Evolutionary conservation across 1,140 invertebrate genomes (phyloP).

Genomic region (Macrocentrus cingulum): DNA sequence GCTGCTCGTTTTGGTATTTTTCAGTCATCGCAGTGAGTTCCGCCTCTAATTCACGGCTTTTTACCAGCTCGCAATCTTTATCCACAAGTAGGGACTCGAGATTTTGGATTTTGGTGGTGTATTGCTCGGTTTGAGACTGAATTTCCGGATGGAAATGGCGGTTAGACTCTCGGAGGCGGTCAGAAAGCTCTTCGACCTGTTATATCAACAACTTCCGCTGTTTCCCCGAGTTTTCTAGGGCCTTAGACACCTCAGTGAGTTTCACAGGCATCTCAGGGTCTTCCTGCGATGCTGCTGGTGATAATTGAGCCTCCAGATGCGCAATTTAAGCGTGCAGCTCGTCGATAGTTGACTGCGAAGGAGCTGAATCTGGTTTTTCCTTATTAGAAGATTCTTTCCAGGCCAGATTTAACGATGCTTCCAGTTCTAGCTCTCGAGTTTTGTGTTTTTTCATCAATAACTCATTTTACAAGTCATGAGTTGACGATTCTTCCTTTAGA

Average conservation of each 20-base stretch:
- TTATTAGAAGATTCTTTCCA: conserved; percentile 15
- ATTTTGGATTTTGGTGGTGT: conserved; percentile 15
- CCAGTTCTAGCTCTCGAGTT: conserved; percentile 26
- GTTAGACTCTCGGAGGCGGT: neutral
- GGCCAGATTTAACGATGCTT: conserved; percentile 23
- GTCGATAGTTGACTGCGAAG: conserved; percentile 13
- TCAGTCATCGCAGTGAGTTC: neutral
- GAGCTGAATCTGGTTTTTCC: neutral
- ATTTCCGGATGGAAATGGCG: neutral
- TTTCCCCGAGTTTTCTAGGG: conserved; percentile 12
- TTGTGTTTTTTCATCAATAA: conserved; percentile 24
- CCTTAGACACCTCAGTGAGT: conserved; percentile 15
- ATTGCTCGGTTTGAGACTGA: neutral
- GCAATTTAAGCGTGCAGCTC: conserved; percentile 10
- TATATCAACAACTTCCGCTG: neutral
- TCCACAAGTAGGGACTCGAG: conserved; percentile 9
- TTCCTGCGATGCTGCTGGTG: conserved; percentile 11
- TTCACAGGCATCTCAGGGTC: conserved; percentile 23
- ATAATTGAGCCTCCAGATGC: neutral
- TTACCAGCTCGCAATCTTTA: conserved; percentile 7
- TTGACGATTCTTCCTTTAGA: conserved; percentile 22
- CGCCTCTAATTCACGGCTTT: conserved; percentile 2
- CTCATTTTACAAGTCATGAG: conserved; percentile 23
- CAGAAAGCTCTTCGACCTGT: neutral
- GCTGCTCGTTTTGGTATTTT: no score